These are phyloP conservation scores for Ammodramus savannarum DNA, from an alignment of 2,113 vertebrate species.

Conservation along the genomic window DNA sequence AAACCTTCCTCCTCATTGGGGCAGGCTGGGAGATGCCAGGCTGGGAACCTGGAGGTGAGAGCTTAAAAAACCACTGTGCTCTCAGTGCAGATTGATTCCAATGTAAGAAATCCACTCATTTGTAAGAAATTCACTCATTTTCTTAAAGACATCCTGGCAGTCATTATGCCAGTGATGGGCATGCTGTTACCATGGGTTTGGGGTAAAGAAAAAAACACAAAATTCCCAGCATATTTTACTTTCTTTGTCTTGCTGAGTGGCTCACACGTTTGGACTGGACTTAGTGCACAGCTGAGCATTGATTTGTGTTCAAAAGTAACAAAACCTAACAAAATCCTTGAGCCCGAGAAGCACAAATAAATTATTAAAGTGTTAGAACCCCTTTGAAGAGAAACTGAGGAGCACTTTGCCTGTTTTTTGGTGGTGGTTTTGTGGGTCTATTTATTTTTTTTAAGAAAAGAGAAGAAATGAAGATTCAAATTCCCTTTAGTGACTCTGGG, in stretches of 20 bases:
- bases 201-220: neutral
- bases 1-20: neutral
- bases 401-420: neutral
- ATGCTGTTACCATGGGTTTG: neutral
- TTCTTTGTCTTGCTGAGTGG: neutral
- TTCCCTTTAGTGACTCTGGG: neutral
- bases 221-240: neutral
- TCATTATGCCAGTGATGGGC: neutral
- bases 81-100: neutral
- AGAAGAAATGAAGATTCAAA: neutral
- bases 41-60: neutral
- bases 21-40: neutral
- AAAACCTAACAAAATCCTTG: neutral
- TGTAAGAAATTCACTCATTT: neutral
- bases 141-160: neutral
- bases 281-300: neutral
- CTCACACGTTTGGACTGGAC: neutral
- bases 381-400: neutral
- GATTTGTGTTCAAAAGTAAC: neutral
- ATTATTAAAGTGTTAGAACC: neutral
- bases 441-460: neutral
- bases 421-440: neutral
- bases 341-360: neutral
- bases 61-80: no score
- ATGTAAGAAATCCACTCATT: neutral